Evolutionary conservation across 2,797 vertebrate genomes (phyloP).

Genomic region (Mormyrus proboscirostris): DNA sequence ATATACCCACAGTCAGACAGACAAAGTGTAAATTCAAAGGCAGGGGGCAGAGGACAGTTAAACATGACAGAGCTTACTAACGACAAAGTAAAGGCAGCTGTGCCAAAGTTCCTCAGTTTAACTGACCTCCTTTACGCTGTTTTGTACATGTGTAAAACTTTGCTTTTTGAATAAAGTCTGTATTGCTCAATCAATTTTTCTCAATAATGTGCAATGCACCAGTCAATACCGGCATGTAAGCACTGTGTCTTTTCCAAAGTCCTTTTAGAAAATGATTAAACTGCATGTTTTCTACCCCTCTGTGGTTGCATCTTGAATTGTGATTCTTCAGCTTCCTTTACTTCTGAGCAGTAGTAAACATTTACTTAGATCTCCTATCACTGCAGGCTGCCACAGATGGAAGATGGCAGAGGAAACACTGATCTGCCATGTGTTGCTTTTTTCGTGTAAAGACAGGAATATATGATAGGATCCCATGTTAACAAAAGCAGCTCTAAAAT

Average conservation of each 20-base stretch:
- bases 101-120: neutral
- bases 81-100: neutral
- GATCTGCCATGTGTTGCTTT: neutral
- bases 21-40: neutral
- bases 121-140: neutral
- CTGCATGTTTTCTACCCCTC: neutral
- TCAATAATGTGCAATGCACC: neutral
- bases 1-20: neutral
- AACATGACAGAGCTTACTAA: neutral
- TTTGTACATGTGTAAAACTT: neutral
- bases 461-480: neutral
- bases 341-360: neutral
- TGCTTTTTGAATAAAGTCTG: neutral
- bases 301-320: neutral
- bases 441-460: neutral
- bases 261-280: neutral
- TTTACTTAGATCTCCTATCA: neutral
- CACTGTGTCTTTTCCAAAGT: neutral
- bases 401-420: neutral
- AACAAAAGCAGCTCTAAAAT: neutral
- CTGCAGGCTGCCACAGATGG: neutral
- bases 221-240: neutral
- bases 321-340: neutral
- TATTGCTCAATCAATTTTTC: neutral
- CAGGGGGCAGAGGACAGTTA: neutral